A percentile compares a stretch with the other conserved stretches of the same genome.
Conservation (phyloP, 2,888 invertebrate genomes). For the Rhamphomyia laevipes region DNA sequence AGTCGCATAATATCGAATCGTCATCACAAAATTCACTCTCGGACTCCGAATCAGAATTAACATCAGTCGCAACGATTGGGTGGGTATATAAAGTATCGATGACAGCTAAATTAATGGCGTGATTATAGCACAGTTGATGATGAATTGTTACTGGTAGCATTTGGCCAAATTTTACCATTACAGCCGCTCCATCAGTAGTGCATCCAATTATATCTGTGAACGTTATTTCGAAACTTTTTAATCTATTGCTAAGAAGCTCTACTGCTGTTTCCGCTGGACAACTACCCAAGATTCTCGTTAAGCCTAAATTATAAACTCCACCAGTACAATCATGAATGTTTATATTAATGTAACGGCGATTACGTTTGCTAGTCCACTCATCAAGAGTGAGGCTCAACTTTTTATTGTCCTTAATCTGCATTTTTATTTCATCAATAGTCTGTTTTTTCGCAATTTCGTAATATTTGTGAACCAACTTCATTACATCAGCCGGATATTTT, state of each 20-base stretch:
- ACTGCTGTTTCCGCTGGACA: background rate
- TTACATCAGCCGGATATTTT: background rate
- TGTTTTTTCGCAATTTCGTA: background rate
- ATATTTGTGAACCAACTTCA: background rate
- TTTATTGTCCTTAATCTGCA: slow-evolving; percentile 4
- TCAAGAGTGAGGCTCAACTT: background rate
- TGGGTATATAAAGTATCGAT: background rate
- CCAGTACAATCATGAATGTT: slow-evolving; percentile 4
- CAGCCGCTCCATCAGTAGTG: background rate
- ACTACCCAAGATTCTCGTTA: background rate
- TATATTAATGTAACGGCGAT: background rate
- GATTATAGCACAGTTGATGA: background rate
- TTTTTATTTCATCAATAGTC: background rate
- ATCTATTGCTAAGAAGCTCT: background rate
- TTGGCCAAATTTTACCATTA: background rate
- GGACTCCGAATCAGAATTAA: background rate
- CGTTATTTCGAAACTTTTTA: background rate
- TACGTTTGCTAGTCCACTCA: background rate
- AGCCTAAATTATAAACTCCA: background rate
- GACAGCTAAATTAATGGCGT: slow-evolving; percentile 3
- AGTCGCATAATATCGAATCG: background rate
- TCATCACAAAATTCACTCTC: background rate
- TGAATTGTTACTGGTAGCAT: slow-evolving; percentile 2
- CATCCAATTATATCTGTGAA: background rate
- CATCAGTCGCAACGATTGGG: background rate